A percentile compares a stretch with the other conserved stretches of the same genome.
phyloP scores from a whole-genome alignment of 1,140 invertebrate genomes.

The Idris sp. region DNA sequence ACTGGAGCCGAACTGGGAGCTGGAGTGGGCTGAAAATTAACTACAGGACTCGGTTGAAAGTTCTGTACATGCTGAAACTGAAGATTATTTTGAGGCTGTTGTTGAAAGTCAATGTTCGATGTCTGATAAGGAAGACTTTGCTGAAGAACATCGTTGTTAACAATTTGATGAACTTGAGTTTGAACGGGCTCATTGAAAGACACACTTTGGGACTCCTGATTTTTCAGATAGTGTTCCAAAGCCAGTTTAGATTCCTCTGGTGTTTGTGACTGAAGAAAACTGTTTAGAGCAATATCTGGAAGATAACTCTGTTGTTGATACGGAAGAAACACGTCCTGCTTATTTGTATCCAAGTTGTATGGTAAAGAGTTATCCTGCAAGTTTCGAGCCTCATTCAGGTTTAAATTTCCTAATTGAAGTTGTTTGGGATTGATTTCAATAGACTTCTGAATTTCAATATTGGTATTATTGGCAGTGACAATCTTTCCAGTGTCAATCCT shows the following conservation, averaged over 20 bases:
- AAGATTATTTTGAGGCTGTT: slow-evolving; percentile 16
- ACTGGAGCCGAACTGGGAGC: slow-evolving; percentile 7
- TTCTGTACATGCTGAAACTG: slow-evolving; percentile 9
- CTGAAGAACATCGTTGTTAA: slow-evolving; percentile 37
- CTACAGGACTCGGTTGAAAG: slow-evolving; percentile 4
- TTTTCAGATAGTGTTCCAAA: slow-evolving; percentile 68
- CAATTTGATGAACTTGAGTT: slow-evolving; percentile 8
- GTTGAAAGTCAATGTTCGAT: slow-evolving; percentile 15
- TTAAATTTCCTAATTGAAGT: neutral
- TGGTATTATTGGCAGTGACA: slow-evolving; percentile 3
- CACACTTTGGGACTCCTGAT: slow-evolving; percentile 12
- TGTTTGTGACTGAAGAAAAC: slow-evolving; percentile 70
- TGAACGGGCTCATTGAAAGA: slow-evolving; percentile 7
- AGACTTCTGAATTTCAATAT: slow-evolving; percentile 31
- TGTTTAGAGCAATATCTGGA: slow-evolving; percentile 58
- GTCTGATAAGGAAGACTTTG: slow-evolving; percentile 31
- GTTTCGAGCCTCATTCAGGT: slow-evolving; percentile 15
- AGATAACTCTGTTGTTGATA: slow-evolving; percentile 27
- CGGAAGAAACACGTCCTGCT: slow-evolving; percentile 21
- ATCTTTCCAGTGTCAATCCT: slow-evolving; percentile 8
- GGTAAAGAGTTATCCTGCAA: slow-evolving; percentile 16
- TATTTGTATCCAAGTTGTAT: slow-evolving; percentile 12
- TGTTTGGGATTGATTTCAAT: slow-evolving; percentile 33
- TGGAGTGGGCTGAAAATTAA: slow-evolving; percentile 7
- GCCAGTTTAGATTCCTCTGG: slow-evolving; percentile 70